phyloP scores from a whole-genome alignment of 2,797 vertebrate species.

The Serranus cabrilla region DNA sequence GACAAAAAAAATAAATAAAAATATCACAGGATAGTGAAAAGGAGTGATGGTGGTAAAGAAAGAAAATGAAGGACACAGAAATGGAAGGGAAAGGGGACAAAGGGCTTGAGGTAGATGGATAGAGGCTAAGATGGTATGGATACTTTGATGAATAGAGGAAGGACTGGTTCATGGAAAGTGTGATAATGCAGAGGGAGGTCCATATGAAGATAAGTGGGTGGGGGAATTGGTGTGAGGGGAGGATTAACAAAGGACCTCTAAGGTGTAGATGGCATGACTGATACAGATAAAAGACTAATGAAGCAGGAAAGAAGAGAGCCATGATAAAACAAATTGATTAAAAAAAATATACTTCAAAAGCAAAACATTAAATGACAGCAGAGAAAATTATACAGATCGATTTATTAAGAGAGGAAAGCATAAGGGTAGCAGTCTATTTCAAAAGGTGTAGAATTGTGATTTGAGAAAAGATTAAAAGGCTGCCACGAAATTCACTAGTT shows the following conservation, averaged over 20 bases:
- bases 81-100: constrained; percentile 52
- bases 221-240: constrained; percentile 35
- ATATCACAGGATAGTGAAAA: constrained; percentile 57
- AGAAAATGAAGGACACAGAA: constrained; percentile 70
- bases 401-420: background rate
- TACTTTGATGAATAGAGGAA: constrained; percentile 65
- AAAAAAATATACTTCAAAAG: background rate
- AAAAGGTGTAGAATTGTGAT: constrained; percentile 22
- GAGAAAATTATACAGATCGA: background rate
- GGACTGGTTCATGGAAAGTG: constrained; percentile 48
- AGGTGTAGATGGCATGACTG: constrained; percentile 39
- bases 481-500: constrained; percentile 17
- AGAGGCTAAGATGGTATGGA: constrained; percentile 49
- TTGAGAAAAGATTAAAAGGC: constrained; percentile 31
- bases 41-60: constrained; percentile 54
- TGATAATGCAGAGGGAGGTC: constrained; percentile 63
- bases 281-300: constrained; percentile 26
- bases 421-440: background rate
- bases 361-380: background rate
- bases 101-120: constrained; percentile 53
- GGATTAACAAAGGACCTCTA: constrained; percentile 51
- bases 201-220: constrained; percentile 62
- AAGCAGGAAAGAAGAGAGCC: background rate
- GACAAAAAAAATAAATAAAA: constrained; percentile 30
- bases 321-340: constrained; percentile 12